phyloP scores from a whole-genome alignment of 2,888 invertebrate genomes.

The Anticlea derivata region DNA sequence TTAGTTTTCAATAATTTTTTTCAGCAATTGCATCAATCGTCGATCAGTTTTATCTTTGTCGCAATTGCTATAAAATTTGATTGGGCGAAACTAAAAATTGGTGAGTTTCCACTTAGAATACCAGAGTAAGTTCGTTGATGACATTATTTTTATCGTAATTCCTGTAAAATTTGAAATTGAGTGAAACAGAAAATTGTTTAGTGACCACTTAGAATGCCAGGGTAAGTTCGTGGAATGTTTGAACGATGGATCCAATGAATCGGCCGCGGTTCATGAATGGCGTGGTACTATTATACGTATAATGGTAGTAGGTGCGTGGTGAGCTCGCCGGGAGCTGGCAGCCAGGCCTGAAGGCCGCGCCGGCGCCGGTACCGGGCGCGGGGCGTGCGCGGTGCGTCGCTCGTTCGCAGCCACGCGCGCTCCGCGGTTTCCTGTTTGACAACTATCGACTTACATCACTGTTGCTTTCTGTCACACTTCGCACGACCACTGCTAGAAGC shows the following conservation, averaged over 20 bases:
- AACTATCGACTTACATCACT: constrained; percentile 83
- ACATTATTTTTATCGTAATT: too few species aligned
- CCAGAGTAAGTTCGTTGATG: too few species aligned
- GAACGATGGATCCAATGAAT: constrained; percentile 40
- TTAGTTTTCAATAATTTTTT: too few species aligned
- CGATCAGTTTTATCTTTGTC: too few species aligned
- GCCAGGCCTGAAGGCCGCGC: constrained; percentile 38
- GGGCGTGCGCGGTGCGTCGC: constrained; percentile 68
- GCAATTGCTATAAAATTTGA: too few species aligned
- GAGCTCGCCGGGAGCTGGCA: constrained; percentile 13
- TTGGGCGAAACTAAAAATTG: too few species aligned
- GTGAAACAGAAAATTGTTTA: too few species aligned
- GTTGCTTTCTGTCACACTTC: constrained; percentile 79
- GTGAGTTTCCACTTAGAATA: too few species aligned
- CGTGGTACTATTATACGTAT: constrained; percentile 72
- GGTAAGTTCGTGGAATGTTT: too few species aligned
- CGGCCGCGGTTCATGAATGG: constrained; percentile 71
- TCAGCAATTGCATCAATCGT: too few species aligned
- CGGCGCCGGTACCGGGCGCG: constrained; percentile 59
- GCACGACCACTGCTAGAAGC: constrained; percentile 74
- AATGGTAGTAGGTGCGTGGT: constrained; percentile 64
- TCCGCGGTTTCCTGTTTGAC: constrained; percentile 82
- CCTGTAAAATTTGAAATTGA: too few species aligned
- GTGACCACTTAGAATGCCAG: too few species aligned
- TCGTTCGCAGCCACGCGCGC: constrained; percentile 71